Conservation (phyloP, 2,797 vertebrate species). For the Morelia viridis region DNA sequence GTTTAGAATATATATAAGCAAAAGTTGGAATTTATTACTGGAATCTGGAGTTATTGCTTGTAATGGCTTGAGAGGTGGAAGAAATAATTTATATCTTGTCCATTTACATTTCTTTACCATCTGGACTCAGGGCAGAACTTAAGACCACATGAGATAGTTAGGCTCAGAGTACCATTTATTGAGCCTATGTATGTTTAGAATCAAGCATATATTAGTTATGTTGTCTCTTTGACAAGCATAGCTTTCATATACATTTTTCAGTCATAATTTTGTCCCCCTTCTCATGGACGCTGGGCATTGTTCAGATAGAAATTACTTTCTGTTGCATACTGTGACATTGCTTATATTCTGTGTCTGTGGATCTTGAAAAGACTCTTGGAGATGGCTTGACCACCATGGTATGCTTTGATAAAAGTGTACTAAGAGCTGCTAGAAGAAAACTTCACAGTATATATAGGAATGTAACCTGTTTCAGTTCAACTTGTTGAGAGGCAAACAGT, state of each 20-base stretch:
- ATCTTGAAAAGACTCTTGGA: background rate
- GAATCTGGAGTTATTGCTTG: background rate
- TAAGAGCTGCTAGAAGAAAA: background rate
- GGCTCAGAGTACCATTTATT: background rate
- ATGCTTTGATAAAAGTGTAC: slow-evolving; percentile 39
- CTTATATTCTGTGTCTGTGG: background rate
- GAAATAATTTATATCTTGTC: background rate
- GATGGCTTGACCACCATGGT: background rate
- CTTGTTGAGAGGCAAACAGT: background rate
- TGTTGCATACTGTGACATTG: background rate
- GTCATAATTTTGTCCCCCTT: background rate
- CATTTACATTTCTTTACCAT: background rate
- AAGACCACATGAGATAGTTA: background rate
- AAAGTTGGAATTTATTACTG: slow-evolving; percentile 44
- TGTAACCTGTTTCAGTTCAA: background rate
- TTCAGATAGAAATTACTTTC: slow-evolving; percentile 14
- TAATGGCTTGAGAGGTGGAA: background rate
- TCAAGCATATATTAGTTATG: background rate
- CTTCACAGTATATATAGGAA: background rate
- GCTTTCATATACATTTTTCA: slow-evolving; percentile 5
- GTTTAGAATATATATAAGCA: slow-evolving; percentile 45
- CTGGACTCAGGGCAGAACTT: background rate
- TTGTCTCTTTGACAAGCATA: slow-evolving; percentile 22
- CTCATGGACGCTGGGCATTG: background rate
- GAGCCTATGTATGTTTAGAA: background rate